Evolutionary conservation across 2,888 invertebrate genomes (phyloP), one percentile per base, ranked within the genome.

Genomic region (Thymelicus sylvestris): DNA sequence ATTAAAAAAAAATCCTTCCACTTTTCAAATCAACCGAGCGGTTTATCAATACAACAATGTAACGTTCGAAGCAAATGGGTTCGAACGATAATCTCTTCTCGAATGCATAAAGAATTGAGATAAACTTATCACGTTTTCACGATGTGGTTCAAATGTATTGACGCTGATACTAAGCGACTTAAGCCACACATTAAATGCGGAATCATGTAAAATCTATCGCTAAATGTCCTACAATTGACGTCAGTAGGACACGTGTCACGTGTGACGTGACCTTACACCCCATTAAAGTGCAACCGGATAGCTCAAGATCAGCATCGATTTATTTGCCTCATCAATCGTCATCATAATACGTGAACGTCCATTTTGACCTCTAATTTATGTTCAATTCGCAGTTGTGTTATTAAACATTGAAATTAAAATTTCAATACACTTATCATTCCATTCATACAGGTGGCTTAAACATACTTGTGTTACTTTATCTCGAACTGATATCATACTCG

Each of bases 181-280:
- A 52, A 3, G 31, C 31, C 31, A 31, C 31, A 3, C 31, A 31
- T 31, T 31, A 31, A 31, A 31, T 31, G 31, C 31, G 31, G 5
- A 31, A 31, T 31, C 50, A 63, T 47, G 55, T 63, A 44, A 59
- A 64, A 69, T 64, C 48, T 59, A 48, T 79, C 71, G 74, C 76
- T 65, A 81, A 79, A 82, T 77, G 72, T 76, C 81, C 75, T 75
- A 76, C 74, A 75, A 72, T 81, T 77, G 73, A 77, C 68, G 66
- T 76, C 69, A 65, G 65, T 65, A 15, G 64, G 59, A 64, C 69
- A 65, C 50, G 69, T 65, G 64, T 70, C 65, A 41, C 39, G 13
- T 65, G 64, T 70, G 59, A 41, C 39, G 13, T 65, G 64, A 65
- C 69, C 69, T 60, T 64, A 39, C 59, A 70, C 64, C 64, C 50